Evolutionary conservation across 2,888 invertebrate species (phyloP).

Genomic region (Corythucha ciliata): DNA sequence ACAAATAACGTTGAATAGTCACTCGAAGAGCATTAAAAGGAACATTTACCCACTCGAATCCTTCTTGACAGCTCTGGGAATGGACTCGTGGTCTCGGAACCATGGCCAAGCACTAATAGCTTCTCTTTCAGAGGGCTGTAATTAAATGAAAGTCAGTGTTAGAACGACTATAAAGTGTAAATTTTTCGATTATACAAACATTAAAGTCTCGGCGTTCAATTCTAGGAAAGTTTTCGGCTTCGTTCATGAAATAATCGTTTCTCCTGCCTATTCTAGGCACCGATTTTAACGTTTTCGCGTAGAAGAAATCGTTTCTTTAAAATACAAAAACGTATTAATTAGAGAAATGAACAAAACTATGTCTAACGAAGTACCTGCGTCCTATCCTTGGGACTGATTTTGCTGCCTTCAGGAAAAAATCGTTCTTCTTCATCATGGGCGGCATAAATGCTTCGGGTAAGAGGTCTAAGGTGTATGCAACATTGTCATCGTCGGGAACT

Average conservation of each 20-base stretch:
- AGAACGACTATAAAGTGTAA: too few relatives aligned
- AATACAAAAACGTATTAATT: too few relatives aligned
- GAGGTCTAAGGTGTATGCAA: too few relatives aligned
- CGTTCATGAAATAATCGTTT: constrained; percentile 31
- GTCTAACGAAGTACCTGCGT: constrained; percentile 14
- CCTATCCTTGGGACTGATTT: constrained; percentile 34
- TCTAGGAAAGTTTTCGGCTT: constrained; percentile 30
- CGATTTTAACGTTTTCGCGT: constrained; percentile 24
- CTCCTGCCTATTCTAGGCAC: constrained; percentile 27
- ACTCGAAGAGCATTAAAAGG: too few relatives aligned
- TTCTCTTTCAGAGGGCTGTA: constrained; percentile 22
- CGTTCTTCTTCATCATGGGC: constrained; percentile 26
- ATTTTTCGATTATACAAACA: constrained; percentile 8
- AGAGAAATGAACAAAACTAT: too few relatives aligned
- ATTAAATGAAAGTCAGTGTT: background rate
- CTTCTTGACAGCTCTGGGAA: constrained; percentile 25
- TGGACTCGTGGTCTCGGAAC: constrained; percentile 30
- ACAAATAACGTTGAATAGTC: too few relatives aligned
- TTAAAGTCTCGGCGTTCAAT: constrained; percentile 27
- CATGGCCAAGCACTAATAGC: constrained; percentile 29
- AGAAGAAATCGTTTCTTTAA: constrained; percentile 28
- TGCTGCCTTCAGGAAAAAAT: constrained; percentile 33
- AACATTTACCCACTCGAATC: constrained; percentile 17
- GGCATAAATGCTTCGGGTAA: too few relatives aligned
- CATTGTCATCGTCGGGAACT: too few relatives aligned